A percentile compares a stretch with the other conserved stretches of the same genome.
phyloP scores from a whole-genome alignment of 2,113 vertebrate species.

The Megaptera novaeangliae region DNA sequence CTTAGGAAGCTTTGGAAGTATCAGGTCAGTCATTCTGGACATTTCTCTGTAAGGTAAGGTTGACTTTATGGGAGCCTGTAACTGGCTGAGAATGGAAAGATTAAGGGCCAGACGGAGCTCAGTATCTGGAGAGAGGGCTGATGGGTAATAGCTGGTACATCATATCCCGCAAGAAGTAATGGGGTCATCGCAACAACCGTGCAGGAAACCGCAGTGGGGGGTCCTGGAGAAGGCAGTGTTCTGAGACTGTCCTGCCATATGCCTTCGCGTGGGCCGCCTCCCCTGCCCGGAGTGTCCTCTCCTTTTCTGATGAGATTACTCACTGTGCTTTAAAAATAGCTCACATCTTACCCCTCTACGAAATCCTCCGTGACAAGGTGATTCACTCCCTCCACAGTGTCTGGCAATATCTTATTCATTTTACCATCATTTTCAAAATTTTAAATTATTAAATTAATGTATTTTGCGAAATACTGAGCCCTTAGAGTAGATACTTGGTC shows the following conservation, averaged over 20 bases:
- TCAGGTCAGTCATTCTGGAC: not conserved
- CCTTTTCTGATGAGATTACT: not conserved
- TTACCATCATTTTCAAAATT: not conserved
- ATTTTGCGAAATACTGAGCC: not conserved
- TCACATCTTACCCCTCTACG: not conserved
- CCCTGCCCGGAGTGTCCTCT: not conserved
- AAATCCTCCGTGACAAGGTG: not conserved
- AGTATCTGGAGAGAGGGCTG: too few species aligned
- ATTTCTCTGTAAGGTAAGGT: not conserved
- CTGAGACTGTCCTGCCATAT: fast-evolving
- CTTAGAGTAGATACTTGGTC: not conserved
- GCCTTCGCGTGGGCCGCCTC: not conserved
- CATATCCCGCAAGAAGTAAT: not conserved
- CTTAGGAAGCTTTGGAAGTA: not conserved
- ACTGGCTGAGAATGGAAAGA: not conserved
- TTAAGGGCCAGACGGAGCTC: not conserved
- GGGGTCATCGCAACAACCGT: fast-evolving
- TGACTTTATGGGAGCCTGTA: not conserved
- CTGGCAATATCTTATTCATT: not conserved
- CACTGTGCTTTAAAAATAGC: not conserved
- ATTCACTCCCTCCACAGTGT: not conserved
- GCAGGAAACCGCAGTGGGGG: fast-evolving
- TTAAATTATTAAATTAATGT: not conserved
- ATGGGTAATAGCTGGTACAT: too few species aligned
- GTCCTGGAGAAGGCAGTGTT: not conserved